Base-by-base conservation (phyloP, 2,888 invertebrate genomes). In the Dermolepida albohirtum region DNA sequence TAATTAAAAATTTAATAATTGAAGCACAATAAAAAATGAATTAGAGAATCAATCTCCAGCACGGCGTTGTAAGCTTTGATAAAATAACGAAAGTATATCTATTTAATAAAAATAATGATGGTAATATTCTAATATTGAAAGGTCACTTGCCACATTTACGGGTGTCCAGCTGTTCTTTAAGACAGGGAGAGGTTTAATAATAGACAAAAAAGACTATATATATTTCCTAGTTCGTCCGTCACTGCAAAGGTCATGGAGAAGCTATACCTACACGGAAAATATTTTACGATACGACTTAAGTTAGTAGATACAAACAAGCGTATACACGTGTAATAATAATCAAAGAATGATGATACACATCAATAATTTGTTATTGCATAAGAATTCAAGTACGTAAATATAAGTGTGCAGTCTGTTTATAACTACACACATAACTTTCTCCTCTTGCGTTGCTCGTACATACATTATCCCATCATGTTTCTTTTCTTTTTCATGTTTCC, bases 321-420 rank as follows among this genome's bases (percentile, higher is more conserved):
- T 39, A 17, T 16, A 59, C 50, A 57, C 50, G 51, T 50, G 47
- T 43, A 40, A 17, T 52, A 54, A 54, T 54, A 29, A 54, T 54
- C 34, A 64, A 54, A 65, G 54, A 54, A 54, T 54, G 54, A 65
- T 65, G 54, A 65, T 65, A 54, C 27, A 65, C 54, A 65, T 54
- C 44, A 54, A 65, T 65, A 54, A 65, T 54, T 54, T 65, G 54
- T 65, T 54, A 54, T 65, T 65, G 34, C 65, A 65, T 65, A 54
- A 64, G 27, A 52, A 34, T 10, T 10, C 34, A 34, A 34, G 34
- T 8, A 34, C 34, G 72, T 70, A 12, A 16, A 62, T 62, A 22
- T 34, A 40, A 7, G 44, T 16, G 27, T 62, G 14, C 59, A 11
- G 22, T 10, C 7, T 16, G 16, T 14, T 34, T 34, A 49, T 49